Evolutionary conservation across 35 echinoderm and acorn worm genomes (phyloP).

Genomic region (Holothuria glaberrima): DNA sequence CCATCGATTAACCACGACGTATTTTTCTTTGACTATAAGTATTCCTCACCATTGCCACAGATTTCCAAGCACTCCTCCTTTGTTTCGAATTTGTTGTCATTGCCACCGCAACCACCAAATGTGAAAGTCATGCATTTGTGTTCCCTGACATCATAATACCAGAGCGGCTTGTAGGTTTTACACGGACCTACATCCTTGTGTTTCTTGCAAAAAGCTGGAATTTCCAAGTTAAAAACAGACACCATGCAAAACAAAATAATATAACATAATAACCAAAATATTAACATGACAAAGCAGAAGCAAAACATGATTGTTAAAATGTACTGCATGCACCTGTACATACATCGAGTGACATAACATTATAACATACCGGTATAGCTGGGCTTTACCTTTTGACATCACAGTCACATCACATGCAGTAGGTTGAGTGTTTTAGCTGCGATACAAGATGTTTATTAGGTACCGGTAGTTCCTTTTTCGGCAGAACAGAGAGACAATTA

Average conservation of each 20-base stretch:
- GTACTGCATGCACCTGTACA: no score
- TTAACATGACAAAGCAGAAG: no score
- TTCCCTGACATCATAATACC: slow-evolving; percentile 74
- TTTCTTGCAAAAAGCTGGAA: slow-evolving; percentile 72
- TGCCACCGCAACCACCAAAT: slow-evolving; percentile 93
- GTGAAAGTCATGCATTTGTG: slow-evolving; percentile 84
- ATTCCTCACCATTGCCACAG: slow-evolving; percentile 73
- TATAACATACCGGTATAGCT: no score
- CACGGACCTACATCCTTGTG: slow-evolving; percentile 90
- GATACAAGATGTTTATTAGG: no score
- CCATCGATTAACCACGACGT: background rate
- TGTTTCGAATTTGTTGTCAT: slow-evolving; percentile 79
- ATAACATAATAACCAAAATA: no score
- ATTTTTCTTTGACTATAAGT: background rate
- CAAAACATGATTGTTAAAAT: no score
- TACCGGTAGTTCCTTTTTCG: no score
- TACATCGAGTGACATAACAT: no score
- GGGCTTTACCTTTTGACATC: no score
- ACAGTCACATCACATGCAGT: no score
- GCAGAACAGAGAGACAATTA: no score
- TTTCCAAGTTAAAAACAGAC: slow-evolving; percentile 47
- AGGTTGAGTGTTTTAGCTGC: no score
- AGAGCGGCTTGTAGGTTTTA: slow-evolving; percentile 66
- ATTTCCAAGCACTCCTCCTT: slow-evolving; percentile 79
- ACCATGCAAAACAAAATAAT: background rate